Evolutionary conservation across 2,113 vertebrate species (phyloP).

Genomic region (Misgurnus anguillicaudatus): DNA sequence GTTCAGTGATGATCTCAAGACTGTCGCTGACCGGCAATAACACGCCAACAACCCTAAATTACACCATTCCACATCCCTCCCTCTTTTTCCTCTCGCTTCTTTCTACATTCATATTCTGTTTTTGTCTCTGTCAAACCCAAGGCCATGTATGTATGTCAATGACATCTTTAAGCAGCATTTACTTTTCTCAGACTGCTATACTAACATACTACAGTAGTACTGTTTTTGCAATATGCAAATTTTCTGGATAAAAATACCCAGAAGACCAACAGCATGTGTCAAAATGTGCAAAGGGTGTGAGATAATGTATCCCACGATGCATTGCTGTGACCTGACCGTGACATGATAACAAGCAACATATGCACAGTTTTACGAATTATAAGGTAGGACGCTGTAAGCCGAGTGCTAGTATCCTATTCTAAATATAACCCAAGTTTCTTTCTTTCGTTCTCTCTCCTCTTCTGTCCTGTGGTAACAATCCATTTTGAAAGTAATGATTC

Average conservation of each 20-base stretch:
- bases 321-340: no score
- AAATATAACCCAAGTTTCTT: slow-evolving; percentile 8
- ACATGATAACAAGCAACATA: no score
- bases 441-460: slow-evolving; percentile 29
- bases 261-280: neutral
- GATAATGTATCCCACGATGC: neutral
- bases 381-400: neutral
- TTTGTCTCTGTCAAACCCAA: slow-evolving; percentile 12
- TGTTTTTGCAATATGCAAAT: slow-evolving; percentile 7
- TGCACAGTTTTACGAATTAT: neutral
- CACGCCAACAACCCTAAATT: slow-evolving; percentile 57
- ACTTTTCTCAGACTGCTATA: no score
- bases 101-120: slow-evolving; percentile 1
- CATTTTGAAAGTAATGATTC: slow-evolving; percentile 68
- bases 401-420: neutral
- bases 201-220: neutral
- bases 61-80: slow-evolving; percentile 52
- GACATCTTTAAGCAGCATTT: slow-evolving; percentile 9
- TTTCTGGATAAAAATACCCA: neutral
- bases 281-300: neutral
- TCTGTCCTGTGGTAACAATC: slow-evolving; percentile 65
- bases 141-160: slow-evolving; percentile 27
- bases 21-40: slow-evolving; percentile 60
- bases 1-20: slow-evolving; percentile 55
- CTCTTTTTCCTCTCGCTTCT: slow-evolving; percentile 20